phyloP scores from a whole-genome alignment of 2,888 invertebrate genomes.

The Athalia cordata region DNA sequence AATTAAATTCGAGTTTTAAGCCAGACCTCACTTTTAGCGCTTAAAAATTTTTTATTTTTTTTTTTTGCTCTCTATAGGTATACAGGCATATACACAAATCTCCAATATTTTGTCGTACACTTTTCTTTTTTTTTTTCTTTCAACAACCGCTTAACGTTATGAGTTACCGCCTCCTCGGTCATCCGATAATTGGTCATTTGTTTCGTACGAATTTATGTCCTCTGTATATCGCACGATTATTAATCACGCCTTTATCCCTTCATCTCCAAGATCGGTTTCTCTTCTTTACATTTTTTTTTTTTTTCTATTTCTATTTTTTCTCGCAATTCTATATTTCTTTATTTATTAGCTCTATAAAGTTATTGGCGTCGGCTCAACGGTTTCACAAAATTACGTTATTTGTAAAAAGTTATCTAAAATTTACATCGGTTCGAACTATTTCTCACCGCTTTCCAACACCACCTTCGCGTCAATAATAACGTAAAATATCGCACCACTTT shows the following conservation, averaged over 20 bases:
- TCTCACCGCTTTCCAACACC: not conserved
- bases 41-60: not conserved
- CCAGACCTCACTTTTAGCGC: not conserved
- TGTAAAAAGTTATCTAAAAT: constrained; percentile 10
- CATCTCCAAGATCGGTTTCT: not conserved
- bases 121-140: constrained; percentile 16
- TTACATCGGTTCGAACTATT: constrained; percentile 12
- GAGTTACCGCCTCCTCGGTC: constrained; percentile 28
- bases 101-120: not conserved
- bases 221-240: constrained; percentile 3
- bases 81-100: too few relatives aligned
- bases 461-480: constrained; percentile 12
- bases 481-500: constrained; percentile 14
- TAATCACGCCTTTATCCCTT: not conserved
- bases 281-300: too few relatives aligned
- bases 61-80: not conserved
- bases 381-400: constrained; percentile 15
- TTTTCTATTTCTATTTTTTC: not conserved
- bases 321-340: not conserved
- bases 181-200: constrained; percentile 38
- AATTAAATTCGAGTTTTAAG: constrained; percentile 21
- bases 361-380: not conserved
- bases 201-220: constrained; percentile 25
- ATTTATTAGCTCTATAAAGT: not conserved
- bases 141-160: constrained; percentile 19